These are phyloP conservation scores for Clarias pachynema DNA, from an alignment of 2,797 vertebrate genomes.

Conservation along the genomic window DNA sequence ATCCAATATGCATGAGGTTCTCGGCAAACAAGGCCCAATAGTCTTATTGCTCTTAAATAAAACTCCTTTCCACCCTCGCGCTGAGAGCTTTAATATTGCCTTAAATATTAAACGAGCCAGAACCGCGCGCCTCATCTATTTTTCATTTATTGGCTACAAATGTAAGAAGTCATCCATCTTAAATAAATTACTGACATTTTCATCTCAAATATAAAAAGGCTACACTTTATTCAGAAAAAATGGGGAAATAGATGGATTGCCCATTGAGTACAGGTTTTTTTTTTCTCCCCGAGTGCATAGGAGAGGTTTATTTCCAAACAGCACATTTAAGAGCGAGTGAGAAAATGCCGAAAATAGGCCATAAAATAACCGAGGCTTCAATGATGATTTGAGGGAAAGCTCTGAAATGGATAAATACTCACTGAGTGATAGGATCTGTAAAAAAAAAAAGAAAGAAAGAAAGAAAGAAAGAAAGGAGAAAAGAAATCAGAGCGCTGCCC, in stretches of 20 bases:
- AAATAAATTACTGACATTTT: constrained; percentile 88
- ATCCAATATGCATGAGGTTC: constrained; percentile 86
- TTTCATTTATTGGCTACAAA: constrained; percentile 86
- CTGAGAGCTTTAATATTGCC: constrained; percentile 86
- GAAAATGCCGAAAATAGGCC: constrained; percentile 41
- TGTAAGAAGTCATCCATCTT: constrained; percentile 85
- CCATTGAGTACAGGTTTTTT: constrained; percentile 70
- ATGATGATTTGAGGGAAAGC: constrained; percentile 21
- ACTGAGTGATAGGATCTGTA: constrained; percentile 9
- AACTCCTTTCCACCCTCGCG: constrained; percentile 82
- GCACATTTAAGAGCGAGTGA: constrained; percentile 67
- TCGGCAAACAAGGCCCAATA: constrained; percentile 87
- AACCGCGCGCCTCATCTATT: constrained; percentile 84
- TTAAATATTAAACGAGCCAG: constrained; percentile 87
- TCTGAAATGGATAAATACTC: constrained; percentile 21
- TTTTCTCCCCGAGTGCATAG: constrained; percentile 56
- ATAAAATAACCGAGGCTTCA: constrained; percentile 46
- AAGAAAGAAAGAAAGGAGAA: background rate
- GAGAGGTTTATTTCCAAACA: constrained; percentile 68
- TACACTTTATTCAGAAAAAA: constrained; percentile 82
- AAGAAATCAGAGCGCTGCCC: background rate
- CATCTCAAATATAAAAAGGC: constrained; percentile 87
- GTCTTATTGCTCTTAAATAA: constrained; percentile 87
- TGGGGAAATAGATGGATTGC: constrained; percentile 77
- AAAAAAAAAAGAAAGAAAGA: background rate